Conservation (phyloP, 2,113 vertebrate species). For the Ia io region DNA sequence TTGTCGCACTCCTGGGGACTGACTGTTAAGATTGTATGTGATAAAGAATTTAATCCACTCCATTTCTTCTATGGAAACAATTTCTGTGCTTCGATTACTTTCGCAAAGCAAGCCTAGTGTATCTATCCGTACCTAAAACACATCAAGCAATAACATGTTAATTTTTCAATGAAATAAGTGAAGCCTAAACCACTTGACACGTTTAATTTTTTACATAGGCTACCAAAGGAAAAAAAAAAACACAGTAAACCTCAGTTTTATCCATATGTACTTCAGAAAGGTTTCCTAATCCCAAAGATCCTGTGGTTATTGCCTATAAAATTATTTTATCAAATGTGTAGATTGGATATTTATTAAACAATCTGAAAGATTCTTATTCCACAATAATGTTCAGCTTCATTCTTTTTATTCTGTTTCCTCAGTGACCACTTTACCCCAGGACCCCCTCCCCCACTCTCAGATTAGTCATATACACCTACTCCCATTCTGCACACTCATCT, state of each 20-base stretch:
- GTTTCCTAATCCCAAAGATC: not conserved
- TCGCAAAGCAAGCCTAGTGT: conserved; percentile 95
- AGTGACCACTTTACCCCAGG: not conserved
- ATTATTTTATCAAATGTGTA: not conserved
- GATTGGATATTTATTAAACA: not conserved
- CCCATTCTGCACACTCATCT: not conserved
- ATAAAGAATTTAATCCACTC: conserved; percentile 89
- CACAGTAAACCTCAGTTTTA: conserved; percentile 5
- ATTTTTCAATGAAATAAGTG: not conserved
- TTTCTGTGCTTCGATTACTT: conserved; percentile 93
- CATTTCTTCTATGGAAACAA: conserved; percentile 89
- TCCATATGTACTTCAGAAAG: not conserved
- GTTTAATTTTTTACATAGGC: not conserved
- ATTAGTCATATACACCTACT: not conserved
- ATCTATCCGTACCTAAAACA: conserved; percentile 92
- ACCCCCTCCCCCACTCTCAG: not conserved
- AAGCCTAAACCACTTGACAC: not conserved
- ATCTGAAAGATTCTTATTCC: not conserved
- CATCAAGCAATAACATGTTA: conserved; percentile 19
- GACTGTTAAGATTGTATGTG: conserved; percentile 90
- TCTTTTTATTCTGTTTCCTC: not conserved
- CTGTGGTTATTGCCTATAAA: not conserved
- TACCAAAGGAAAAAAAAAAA: not conserved
- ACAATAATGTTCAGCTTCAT: not conserved
- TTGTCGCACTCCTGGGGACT: conserved; percentile 91